Base-by-base conservation (phyloP, 1,140 invertebrate genomes). In the Caenorhabditis latens region DNA sequence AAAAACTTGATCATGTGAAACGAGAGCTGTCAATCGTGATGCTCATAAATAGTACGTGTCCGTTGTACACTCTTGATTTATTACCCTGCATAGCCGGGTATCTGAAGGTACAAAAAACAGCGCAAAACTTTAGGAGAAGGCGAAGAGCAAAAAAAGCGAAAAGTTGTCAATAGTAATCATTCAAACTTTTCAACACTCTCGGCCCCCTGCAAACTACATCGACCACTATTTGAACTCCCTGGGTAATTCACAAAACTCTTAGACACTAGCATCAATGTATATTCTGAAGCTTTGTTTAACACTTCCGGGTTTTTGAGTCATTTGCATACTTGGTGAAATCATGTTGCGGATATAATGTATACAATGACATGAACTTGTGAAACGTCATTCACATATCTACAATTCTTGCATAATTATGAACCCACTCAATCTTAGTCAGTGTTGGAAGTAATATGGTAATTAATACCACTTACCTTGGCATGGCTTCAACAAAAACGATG, bases 401-500 rank as follows among this genome's bases (percentile, higher is more conserved):
- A 32, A 32, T 1, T 32, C 32, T 32, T 32, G 32, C 13, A 67
- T 67, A 19, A 67, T 40, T 11, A 11, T 46, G 13, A 71, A 19
- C 65, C 43, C 65, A 48, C 61, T 21, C 43, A 32, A 32, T 32
- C 32, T 32, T 32, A 32, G 32, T 32, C 32, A 32, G n/a, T n/a
- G n/a, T 32, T 32, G 32, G 32, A 32, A 16, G 50, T 0, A 50
- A 21, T 4, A 24, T 79, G n/a, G n/a, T 14, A 14, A 79, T 79
- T 24, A 46, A 5, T 57, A 21, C 11, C 21, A 46, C 84, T 55
- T 42, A 85, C 84, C 84, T 71, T 55, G 84, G 84, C 46, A 85
- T 63, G 48, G 65, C 84, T 24, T 85, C 84, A 24, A 63, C 50
- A 61, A 85, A 71, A 42, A 85, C 84, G 40, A 85, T 50, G 21